A percentile compares a stretch with the other conserved stretches of the same genome.
Conservation (phyloP, 2,888 invertebrate species). For the Cistogaster globosa region DNA sequence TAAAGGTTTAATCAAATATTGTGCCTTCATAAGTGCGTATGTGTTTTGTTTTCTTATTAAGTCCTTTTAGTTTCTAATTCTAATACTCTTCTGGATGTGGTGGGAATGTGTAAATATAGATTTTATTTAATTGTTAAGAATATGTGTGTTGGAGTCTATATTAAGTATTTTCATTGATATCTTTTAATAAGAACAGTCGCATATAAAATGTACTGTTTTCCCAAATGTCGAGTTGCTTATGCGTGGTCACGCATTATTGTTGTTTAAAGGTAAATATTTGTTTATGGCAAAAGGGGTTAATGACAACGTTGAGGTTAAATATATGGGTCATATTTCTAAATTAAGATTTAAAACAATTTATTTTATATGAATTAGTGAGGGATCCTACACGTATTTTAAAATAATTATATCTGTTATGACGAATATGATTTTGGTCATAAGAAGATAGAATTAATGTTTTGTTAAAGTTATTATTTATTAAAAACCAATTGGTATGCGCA, state of each 20-base stretch:
- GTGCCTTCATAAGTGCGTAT: slow-evolving; percentile 57
- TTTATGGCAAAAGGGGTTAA: slow-evolving; percentile 59
- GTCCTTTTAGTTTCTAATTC: slow-evolving; percentile 47
- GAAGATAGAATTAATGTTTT: no score
- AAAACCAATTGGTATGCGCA: no score
- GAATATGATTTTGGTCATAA: no score
- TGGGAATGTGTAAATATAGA: slow-evolving; percentile 51
- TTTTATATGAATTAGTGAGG: neutral
- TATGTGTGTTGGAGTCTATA: slow-evolving; percentile 3
- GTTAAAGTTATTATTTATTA: no score
- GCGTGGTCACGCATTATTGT: slow-evolving; percentile 82
- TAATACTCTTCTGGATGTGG: slow-evolving; percentile 3
- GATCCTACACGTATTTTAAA: no score
- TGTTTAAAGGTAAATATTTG: slow-evolving; percentile 69
- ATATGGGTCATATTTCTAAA: slow-evolving; percentile 65
- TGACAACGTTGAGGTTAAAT: slow-evolving; percentile 40
- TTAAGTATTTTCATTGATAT: slow-evolving; percentile 67
- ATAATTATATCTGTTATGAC: no score
- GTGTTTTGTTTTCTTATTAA: slow-evolving; percentile 65
- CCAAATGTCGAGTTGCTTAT: slow-evolving; percentile 71
- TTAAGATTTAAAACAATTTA: slow-evolving; percentile 37
- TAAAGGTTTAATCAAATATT: slow-evolving; percentile 74
- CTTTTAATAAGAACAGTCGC: slow-evolving; percentile 72
- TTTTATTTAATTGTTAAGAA: slow-evolving; percentile 49
- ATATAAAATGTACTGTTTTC: slow-evolving; percentile 10